Evolutionary conservation across 2,888 invertebrate genomes (phyloP).

Genomic region (Escarpia spicata): DNA sequence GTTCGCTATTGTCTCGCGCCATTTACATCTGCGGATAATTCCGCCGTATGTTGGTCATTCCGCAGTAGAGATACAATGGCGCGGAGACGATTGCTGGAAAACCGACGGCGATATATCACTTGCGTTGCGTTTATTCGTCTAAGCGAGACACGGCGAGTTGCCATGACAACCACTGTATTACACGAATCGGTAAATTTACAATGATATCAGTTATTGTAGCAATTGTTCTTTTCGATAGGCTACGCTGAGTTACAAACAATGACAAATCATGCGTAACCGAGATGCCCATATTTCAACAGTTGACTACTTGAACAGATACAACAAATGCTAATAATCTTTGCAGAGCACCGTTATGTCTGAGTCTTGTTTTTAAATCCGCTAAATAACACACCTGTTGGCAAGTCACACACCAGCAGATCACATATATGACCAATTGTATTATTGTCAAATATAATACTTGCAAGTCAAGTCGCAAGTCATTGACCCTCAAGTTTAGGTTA

Average conservation of each 20-base stretch:
- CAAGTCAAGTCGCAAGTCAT: no score
- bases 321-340: background rate
- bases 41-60: background rate
- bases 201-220: background rate
- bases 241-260: constrained; percentile 12
- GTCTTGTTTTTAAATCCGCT: background rate
- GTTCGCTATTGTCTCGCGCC: constrained; percentile 6
- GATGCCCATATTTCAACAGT: background rate
- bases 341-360: background rate
- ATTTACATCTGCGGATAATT: background rate
- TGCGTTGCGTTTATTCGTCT: background rate
- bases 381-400: background rate
- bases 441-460: no score
- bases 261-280: background rate
- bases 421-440: no score
- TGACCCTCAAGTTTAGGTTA: no score
- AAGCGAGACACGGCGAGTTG: background rate
- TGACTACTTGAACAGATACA: background rate
- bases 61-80: background rate
- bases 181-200: background rate
- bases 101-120: background rate
- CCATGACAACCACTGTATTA: background rate
- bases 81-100: background rate
- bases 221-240: background rate
- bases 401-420: no score